A percentile compares a stretch with the other conserved stretches of the same genome.
Evolutionary conservation across 1,140 invertebrate genomes (phyloP).

Genomic region (Mercenaria mercenaria): DNA sequence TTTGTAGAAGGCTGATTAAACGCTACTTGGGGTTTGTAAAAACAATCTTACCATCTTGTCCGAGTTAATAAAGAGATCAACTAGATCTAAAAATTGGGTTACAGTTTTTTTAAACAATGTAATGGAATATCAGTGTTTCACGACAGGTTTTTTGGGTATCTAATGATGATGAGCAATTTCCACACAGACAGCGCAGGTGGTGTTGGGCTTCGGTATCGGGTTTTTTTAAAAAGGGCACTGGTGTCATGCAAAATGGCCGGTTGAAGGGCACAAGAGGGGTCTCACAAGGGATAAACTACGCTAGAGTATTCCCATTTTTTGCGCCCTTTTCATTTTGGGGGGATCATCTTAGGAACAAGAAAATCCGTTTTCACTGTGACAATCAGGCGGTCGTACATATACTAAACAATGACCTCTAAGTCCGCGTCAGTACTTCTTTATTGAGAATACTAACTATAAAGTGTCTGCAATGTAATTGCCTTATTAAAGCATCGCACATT

Average conservation of each 20-base stretch:
- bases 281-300: constrained; percentile 40
- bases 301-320: constrained; percentile 40
- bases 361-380: constrained; percentile 43
- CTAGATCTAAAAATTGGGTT: constrained; percentile 48
- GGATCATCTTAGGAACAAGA: background rate
- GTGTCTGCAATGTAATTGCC: background rate
- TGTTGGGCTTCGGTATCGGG: background rate
- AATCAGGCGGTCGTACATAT: background rate
- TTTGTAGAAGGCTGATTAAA: constrained; percentile 48
- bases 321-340: background rate
- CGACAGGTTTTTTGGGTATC: constrained; percentile 36
- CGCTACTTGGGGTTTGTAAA: constrained; percentile 8
- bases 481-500: background rate
- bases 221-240: background rate
- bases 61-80: background rate
- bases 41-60: constrained; percentile 57
- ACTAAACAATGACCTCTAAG: background rate
- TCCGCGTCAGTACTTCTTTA: background rate
- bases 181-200: constrained; percentile 59
- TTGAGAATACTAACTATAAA: background rate
- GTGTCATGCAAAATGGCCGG: background rate
- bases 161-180: constrained; percentile 49
- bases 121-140: constrained; percentile 55
- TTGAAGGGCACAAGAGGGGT: constrained; percentile 36
- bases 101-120: constrained; percentile 35